Percentiles rank a stretch among this genome's conserved stretches.
Conservation (phyloP, 92 coral and sea anemone species). For the Muricea muricata region DNA sequence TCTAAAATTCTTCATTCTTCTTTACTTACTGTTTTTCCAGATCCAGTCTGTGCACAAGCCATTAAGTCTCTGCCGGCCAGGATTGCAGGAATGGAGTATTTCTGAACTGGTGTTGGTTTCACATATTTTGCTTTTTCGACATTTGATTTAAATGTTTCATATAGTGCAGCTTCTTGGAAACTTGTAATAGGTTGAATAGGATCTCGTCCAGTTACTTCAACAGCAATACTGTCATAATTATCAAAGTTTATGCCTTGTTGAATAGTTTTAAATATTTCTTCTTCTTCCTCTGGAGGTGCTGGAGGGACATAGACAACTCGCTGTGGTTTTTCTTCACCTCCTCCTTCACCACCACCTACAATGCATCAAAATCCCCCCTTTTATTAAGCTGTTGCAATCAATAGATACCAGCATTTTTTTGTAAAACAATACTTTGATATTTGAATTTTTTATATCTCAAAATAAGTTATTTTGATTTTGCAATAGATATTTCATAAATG, state of each 20-base stretch:
- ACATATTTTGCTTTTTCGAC: constrained; percentile 77
- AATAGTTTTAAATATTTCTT: constrained; percentile 74
- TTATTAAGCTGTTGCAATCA: too few species aligned
- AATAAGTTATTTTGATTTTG: too few species aligned
- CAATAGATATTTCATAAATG: too few species aligned
- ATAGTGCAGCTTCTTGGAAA: constrained; percentile 80
- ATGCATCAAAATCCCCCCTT: background rate
- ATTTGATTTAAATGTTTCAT: constrained; percentile 75
- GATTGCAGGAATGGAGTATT: constrained; percentile 83
- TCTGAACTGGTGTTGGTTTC: constrained; percentile 97
- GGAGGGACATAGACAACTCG: constrained; percentile 94
- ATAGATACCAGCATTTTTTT: too few species aligned
- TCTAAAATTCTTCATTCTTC: background rate
- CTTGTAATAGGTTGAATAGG: constrained; percentile 71
- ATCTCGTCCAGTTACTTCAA: constrained; percentile 77
- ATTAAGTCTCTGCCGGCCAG: constrained; percentile 86
- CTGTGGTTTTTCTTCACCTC: constrained; percentile 56
- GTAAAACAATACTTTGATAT: too few species aligned
- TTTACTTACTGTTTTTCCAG: constrained; percentile 92
- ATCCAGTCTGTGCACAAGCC: constrained; percentile 99
- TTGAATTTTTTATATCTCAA: too few species aligned
- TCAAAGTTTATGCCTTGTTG: constrained; percentile 96
- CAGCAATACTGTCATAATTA: constrained; percentile 87
- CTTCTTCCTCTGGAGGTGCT: constrained; percentile 79
- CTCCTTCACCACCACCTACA: constrained; percentile 28